phyloP scores from a whole-genome alignment of 1,140 invertebrate genomes.

The Semibalanus balanoides region DNA sequence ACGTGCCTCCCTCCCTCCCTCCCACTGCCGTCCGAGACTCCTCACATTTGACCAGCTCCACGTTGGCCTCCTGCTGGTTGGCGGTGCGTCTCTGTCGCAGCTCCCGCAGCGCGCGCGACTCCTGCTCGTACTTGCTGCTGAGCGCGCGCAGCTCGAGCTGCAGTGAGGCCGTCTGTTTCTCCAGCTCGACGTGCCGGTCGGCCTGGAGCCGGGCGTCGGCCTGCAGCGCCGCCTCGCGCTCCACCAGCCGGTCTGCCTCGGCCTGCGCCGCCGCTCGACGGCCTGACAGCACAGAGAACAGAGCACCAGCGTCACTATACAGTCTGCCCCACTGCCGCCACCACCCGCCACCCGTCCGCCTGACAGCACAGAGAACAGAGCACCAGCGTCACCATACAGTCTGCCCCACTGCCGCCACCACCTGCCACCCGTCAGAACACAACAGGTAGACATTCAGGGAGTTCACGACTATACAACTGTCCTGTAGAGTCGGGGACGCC shows the following conservation, averaged over 20 bases:
- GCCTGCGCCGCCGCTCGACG: neutral
- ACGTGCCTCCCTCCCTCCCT: no score
- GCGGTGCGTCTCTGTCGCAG: neutral
- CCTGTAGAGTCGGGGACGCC: no score
- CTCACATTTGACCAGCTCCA: neutral
- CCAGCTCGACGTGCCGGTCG: conserved; percentile 63
- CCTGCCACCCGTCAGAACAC: no score
- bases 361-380: no score
- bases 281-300: no score
- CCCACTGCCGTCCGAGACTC: no score
- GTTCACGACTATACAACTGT: no score
- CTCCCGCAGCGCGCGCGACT: conserved; percentile 18
- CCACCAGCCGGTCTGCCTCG: conserved; percentile 22
- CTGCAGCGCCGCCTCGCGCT: conserved; percentile 52
- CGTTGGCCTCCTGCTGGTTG: conserved; percentile 3
- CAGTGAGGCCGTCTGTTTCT: conserved; percentile 76
- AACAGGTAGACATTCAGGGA: no score
- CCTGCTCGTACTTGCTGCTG: conserved; percentile 68
- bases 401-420: no score
- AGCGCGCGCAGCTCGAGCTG: conserved; percentile 74
- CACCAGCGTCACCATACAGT: no score
- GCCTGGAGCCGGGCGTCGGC: conserved; percentile 60
- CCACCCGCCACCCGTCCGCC: neutral
- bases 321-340: no score
- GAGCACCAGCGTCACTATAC: no score